Conservation (phyloP, 2,888 invertebrate species). For the Mesorhabditis belari region DNA sequence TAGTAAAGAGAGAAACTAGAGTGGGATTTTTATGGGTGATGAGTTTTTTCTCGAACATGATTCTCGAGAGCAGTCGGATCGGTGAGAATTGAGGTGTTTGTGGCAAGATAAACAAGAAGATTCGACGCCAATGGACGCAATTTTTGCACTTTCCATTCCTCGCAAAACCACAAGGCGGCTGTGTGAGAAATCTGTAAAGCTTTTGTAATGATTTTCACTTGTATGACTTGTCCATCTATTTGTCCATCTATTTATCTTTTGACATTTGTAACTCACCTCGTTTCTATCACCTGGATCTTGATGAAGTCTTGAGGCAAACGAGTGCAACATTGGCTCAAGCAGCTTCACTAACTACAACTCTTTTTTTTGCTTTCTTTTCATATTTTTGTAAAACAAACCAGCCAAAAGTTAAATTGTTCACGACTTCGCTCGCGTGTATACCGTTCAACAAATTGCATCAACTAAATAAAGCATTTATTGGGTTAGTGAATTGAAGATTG, state of each 20-base stretch:
- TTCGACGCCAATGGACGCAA: conserved; percentile 46
- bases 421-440: conserved; percentile 34
- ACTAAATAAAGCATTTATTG: conserved; percentile 13
- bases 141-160: conserved; percentile 32
- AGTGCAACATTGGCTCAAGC: conserved; percentile 22
- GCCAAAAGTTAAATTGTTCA: background rate
- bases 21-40: too few relatives aligned
- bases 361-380: too few relatives aligned
- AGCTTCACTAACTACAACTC: conserved; percentile 28
- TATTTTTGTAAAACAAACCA: background rate
- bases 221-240: background rate
- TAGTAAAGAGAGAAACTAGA: too few relatives aligned
- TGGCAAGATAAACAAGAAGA: conserved; percentile 21
- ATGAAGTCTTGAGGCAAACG: conserved; percentile 23
- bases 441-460: conserved; percentile 17
- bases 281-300: conserved; percentile 5
- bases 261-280: too few relatives aligned
- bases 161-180: conserved; percentile 29
- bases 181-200: background rate
- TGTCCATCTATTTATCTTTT: too few relatives aligned
- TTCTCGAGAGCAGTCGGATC: background rate
- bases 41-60: background rate
- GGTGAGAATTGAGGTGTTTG: background rate
- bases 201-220: background rate
- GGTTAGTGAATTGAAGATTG: too few relatives aligned